Evolutionary conservation across 2,797 vertebrate species (phyloP), one percentile per base, ranked within the genome.

Genomic region (Lagorchestes hirsutus): DNA sequence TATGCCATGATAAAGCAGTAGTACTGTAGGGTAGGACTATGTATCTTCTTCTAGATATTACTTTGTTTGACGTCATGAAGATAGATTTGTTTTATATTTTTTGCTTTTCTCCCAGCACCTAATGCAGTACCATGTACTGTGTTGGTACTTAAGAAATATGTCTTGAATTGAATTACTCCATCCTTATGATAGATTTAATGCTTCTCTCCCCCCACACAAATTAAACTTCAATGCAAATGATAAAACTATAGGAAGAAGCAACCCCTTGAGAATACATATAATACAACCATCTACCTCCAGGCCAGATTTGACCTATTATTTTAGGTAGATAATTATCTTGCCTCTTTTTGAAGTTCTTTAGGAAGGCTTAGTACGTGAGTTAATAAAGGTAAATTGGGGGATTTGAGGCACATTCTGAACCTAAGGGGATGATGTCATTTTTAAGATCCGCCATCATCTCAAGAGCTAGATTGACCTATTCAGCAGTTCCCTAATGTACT

Each of bases 121-220:
- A 1, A 54, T 27, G 14, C 52, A 92, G 52, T 57, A 46, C 40
- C 92, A 91, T 67, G 6, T n/a, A 58, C 10, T 8, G 22, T 90
- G 29, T 94, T 56, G 54, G 67, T 90, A 82, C 13, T 93, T 93
- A 95, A 58, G 82, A 74, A 96, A 9, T 57, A 46, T 6, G 16
- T 87, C 24, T 92, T 59, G 2, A 90, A 67, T 58, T 95, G 91
- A 91, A 46, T 93, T 97, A 52, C 54, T 94, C 50, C n/a, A 40
- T 22, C n/a, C n/a, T 82, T 82, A 3, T 22, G n/a, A 16, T 24
- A 82, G 67, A 40, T 46, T 82, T 82, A 82, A 22, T 40, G 67
- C n/a, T 82, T 74, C 58, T 9, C 14, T 28, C 29, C 34, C 8
- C n/a, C 40, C 67, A 40, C n/a, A 67, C 52, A 62, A 92, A 92